Evolutionary conservation across 2,888 invertebrate species (phyloP).

Genomic region (Drosophila hawaiiensis): DNA sequence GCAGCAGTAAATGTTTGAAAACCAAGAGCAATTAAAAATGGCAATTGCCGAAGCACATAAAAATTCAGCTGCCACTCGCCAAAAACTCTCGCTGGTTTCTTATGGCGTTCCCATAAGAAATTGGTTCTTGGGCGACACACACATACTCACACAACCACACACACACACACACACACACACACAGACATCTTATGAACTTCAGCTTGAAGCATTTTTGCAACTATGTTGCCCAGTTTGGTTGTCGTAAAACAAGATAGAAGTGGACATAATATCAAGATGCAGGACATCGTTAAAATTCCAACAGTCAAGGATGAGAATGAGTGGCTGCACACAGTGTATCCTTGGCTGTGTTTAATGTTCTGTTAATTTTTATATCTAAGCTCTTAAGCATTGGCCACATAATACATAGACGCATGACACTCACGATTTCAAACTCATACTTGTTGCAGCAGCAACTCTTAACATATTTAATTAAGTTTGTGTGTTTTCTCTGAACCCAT

Average conservation of each 20-base stretch:
- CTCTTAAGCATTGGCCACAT: constrained; percentile 6
- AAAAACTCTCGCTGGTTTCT: constrained; percentile 59
- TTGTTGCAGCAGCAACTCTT: constrained; percentile 17
- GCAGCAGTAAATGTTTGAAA: constrained; percentile 75
- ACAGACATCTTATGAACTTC: not conserved
- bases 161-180: not conserved
- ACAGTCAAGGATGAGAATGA: constrained; percentile 5
- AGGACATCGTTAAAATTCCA: constrained; percentile 38
- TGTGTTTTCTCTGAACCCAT: not conserved
- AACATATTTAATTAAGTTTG: constrained; percentile 13
- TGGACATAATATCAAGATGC: constrained; percentile 45
- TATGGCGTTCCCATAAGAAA: constrained; percentile 15
- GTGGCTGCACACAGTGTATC: not conserved
- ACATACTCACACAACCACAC: constrained; percentile 2
- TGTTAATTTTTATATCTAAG: constrained; percentile 21
- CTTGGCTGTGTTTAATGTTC: constrained; percentile 13
- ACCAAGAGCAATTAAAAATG: constrained; percentile 74
- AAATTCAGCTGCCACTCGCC: constrained; percentile 27
- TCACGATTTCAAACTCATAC: not conserved
- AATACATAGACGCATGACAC: not conserved
- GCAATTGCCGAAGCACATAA: constrained; percentile 68
- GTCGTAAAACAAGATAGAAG: constrained; percentile 59
- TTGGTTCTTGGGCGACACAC: constrained; percentile 30
- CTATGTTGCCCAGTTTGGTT: constrained; percentile 50
- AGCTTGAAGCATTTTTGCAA: constrained; percentile 43